These are phyloP conservation scores for Seriola aureovittata DNA, from an alignment of 2,113 vertebrate species.

Conservation along the genomic window DNA sequence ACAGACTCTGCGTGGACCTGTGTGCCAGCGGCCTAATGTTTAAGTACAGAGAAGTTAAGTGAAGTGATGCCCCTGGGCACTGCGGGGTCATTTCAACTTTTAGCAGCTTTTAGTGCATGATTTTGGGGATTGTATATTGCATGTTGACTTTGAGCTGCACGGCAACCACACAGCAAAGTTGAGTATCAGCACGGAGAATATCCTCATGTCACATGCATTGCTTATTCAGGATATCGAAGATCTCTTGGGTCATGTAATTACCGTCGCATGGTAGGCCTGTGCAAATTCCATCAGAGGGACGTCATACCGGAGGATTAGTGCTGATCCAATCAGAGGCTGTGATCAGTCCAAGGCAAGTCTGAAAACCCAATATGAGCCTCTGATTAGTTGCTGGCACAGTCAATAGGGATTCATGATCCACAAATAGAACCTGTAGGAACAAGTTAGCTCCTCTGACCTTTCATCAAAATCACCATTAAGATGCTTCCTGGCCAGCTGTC, in stretches of 20 bases:
- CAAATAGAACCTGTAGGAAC: slow-evolving; percentile 72
- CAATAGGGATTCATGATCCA: slow-evolving; percentile 63
- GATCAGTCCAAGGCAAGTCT: slow-evolving; percentile 43
- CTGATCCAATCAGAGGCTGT: slow-evolving; percentile 68
- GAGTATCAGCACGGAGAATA: slow-evolving; percentile 24
- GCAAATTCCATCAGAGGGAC: slow-evolving; percentile 66
- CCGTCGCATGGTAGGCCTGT: slow-evolving; percentile 39
- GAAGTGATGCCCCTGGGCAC: slow-evolving; percentile 22
- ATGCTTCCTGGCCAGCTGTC: slow-evolving; percentile 25
- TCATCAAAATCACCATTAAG: slow-evolving; percentile 38
- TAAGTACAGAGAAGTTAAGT: slow-evolving; percentile 40
- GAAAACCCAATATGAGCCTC: slow-evolving; percentile 63
- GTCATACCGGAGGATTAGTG: slow-evolving; percentile 62
- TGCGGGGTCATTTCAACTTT: slow-evolving; percentile 23
- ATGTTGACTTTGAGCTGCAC: slow-evolving; percentile 31
- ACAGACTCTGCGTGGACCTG: slow-evolving; percentile 43
- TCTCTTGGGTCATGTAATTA: slow-evolving; percentile 65
- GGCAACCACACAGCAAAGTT: slow-evolving; percentile 33
- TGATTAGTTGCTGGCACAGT: slow-evolving; percentile 67
- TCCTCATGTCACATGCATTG: slow-evolving; percentile 21
- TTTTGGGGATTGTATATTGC: slow-evolving; percentile 7
- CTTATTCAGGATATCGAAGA: slow-evolving; percentile 47
- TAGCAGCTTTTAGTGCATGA: background rate
- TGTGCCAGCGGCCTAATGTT: slow-evolving; percentile 10
- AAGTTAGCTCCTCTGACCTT: slow-evolving; percentile 61